These are phyloP conservation scores for Iselma pallidipennis DNA, from an alignment of 2,888 invertebrate species.

Conservation along the genomic window DNA sequence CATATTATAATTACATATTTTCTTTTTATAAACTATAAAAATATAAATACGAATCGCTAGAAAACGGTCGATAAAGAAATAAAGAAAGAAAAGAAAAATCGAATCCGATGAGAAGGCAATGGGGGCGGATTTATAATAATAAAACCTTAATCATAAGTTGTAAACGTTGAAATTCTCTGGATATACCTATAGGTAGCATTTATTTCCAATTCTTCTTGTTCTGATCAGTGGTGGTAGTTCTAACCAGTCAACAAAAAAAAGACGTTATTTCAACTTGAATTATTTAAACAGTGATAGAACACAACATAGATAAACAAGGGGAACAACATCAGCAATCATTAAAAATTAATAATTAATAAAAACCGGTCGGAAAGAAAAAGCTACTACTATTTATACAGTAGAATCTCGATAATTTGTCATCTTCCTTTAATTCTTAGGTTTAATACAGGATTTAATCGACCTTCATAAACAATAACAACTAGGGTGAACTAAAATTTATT, in stretches of 20 bases:
- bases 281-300: neutral
- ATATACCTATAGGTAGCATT: too few relatives aligned
- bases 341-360: neutral
- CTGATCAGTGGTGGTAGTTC: constrained; percentile 29
- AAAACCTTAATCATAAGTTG: constrained; percentile 49
- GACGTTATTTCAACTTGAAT: neutral
- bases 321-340: neutral
- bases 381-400: too few relatives aligned
- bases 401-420: too few relatives aligned
- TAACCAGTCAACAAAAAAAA: neutral
- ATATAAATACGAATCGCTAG: constrained; percentile 42
- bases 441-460: too few relatives aligned
- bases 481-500: too few relatives aligned
- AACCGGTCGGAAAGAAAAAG: too few relatives aligned
- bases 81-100: constrained; percentile 41
- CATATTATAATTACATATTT: constrained; percentile 49
- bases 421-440: too few relatives aligned
- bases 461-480: too few relatives aligned
- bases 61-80: constrained; percentile 37
- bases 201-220: constrained; percentile 8
- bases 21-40: constrained; percentile 47
- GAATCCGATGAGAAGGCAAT: constrained; percentile 9
- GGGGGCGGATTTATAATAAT: constrained; percentile 39
- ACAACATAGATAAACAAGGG: neutral
- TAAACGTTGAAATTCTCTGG: constrained; percentile 37